These are phyloP conservation scores for Antedon mediterranea DNA, from an alignment of 53 echinoderm and acorn worm genomes.

Conservation along the genomic window DNA sequence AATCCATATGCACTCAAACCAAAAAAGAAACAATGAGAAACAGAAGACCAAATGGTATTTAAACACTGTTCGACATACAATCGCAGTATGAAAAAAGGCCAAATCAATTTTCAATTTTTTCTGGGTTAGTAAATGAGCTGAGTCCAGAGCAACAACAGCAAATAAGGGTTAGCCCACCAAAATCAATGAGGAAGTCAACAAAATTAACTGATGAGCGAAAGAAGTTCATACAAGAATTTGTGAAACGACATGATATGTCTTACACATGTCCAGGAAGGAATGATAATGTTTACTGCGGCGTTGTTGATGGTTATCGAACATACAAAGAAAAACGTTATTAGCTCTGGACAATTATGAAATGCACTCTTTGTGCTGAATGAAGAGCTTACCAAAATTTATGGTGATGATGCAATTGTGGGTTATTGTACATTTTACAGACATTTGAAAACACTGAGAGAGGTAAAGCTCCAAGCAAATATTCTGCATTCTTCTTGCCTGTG, in stretches of 20 bases:
- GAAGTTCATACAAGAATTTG: neutral
- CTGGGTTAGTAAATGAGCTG: neutral
- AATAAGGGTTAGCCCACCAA: neutral
- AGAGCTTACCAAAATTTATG: no score
- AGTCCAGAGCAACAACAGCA: neutral
- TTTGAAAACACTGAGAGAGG: no score
- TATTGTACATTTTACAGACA: no score
- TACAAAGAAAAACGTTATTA: constrained; percentile 2
- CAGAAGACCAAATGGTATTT: neutral
- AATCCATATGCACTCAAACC: no score
- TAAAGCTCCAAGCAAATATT: no score
- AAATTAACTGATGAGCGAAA: neutral
- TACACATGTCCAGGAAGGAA: constrained; percentile 4
- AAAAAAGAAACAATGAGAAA: no score
- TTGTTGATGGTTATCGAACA: neutral
- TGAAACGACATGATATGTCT: neutral
- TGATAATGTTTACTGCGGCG: constrained; percentile 2
- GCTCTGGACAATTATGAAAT: neutral
- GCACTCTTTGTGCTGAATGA: no score
- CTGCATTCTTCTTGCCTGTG: no score
- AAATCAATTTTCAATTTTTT: neutral
- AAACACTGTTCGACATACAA: neutral
- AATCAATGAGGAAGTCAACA: neutral
- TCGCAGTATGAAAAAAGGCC: neutral
- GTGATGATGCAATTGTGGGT: no score